Evolutionary conservation across 2,888 invertebrate species (phyloP), one percentile per base, ranked within the genome.

Genomic region (Cerastis leucographa): DNA sequence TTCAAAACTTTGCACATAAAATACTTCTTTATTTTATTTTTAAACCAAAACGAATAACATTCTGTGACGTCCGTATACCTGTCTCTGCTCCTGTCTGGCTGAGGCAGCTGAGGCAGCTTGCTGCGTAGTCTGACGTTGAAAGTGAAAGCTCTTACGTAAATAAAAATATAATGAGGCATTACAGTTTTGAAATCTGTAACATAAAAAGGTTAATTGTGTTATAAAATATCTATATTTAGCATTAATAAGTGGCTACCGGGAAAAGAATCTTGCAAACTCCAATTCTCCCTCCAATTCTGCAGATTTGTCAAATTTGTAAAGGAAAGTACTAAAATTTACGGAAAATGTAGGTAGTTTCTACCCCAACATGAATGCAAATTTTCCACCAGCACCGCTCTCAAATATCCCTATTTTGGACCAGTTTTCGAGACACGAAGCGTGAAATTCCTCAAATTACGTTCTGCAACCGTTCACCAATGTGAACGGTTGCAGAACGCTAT

Each of bases 381-480:
- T 25, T 49, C 25, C 49, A 49, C 44, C 35, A 51, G 42, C 25
- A 19, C 8, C 56, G 35, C 62, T 75, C 46, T 75, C 49, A 54
- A 71, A 76, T 29, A 54, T 61, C 29, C 56, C 46, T 61, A 72
- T 76, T 74, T 79, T 64, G 61, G 11, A 61, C 66, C 68, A 66
- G 75, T 76, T 66, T 64, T 66, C 66, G 66, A 40, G 61, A 49
- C 5, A 49, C 71, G 67, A 75, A 80, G 76, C 76, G 65, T 73
- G 71, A 85, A 87, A 87, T 85, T 76, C 42, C 22, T 72, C 68
- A 78, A 82, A 83, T 77, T 72, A 75, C 83, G 68, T 77, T 77
- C 70, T 65, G 73, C 78, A 77, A 71, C 67, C 54, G 51, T 71
- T 71, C 62, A 71, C 71, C n/a, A n/a, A n/a, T n/a, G n/a, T n/a